These are phyloP conservation scores for Xyrichtys novacula DNA, from an alignment of 2,797 vertebrate species.

Conservation along the genomic window DNA sequence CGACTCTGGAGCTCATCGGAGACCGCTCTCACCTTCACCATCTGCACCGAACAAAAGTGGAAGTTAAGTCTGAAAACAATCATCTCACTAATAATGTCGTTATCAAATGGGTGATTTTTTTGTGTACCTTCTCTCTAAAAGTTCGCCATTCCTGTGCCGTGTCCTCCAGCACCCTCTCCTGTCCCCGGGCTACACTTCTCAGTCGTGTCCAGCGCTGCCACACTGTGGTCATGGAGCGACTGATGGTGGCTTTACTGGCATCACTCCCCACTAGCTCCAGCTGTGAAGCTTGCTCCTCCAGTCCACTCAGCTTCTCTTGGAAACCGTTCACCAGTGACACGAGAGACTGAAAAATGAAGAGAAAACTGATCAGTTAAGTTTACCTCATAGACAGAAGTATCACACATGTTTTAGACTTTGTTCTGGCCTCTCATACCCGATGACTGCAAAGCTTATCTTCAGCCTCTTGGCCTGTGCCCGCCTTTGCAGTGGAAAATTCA, in stretches of 20 bases:
- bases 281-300: conserved; percentile 89
- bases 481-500: conserved; percentile 91
- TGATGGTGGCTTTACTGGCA: conserved; percentile 91
- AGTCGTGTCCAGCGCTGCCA: conserved; percentile 96
- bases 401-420: background rate
- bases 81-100: too few relatives aligned
- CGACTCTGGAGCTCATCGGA: conserved; percentile 88
- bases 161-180: conserved; percentile 92
- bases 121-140: conserved; percentile 88
- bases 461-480: conserved; percentile 86
- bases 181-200: conserved; percentile 89
- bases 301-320: conserved; percentile 88
- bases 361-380: background rate
- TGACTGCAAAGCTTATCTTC: conserved; percentile 89
- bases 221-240: conserved; percentile 92
- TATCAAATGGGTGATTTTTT: too few relatives aligned
- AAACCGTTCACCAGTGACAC: conserved; percentile 90
- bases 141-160: conserved; percentile 89
- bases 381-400: background rate
- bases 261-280: conserved; percentile 91
- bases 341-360: conserved; percentile 81
- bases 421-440: conserved; percentile 80
- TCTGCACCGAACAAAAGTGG: conserved; percentile 70
- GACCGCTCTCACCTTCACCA: conserved; percentile 85
- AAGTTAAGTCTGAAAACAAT: background rate